These are phyloP conservation scores for Trichogramma pretiosum DNA, from an alignment of 1,140 invertebrate species.

Conservation along the genomic window DNA sequence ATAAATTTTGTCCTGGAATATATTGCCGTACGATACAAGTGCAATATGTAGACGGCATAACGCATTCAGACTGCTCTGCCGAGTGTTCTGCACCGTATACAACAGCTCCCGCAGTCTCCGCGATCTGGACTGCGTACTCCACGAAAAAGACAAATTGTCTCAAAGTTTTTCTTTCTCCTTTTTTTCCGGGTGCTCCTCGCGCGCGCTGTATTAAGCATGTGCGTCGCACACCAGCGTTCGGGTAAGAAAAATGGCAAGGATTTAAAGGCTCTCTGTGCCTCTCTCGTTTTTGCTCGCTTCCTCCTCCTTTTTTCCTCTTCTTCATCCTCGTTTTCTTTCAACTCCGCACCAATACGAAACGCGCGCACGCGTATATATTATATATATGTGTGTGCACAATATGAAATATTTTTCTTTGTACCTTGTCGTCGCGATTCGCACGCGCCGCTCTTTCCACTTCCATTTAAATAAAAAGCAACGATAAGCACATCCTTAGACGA, in stretches of 20 bases:
- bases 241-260: conserved; percentile 5
- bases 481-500: conserved; percentile 46
- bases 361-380: too few relatives aligned
- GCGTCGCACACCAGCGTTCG: neutral
- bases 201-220: neutral
- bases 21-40: too few relatives aligned
- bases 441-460: conserved; percentile 36
- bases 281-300: neutral
- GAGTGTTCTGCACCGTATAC: too few relatives aligned
- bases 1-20: too few relatives aligned
- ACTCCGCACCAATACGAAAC: too few relatives aligned
- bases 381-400: too few relatives aligned
- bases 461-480: conserved; percentile 46
- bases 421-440: conserved; percentile 7
- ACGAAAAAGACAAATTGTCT: conserved; percentile 18
- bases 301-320: neutral
- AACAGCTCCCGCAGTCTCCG: too few relatives aligned
- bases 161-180: neutral
- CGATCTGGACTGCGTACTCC: too few relatives aligned
- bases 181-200: neutral
- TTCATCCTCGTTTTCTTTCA: too few relatives aligned
- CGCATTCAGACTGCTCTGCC: too few relatives aligned
- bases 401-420: too few relatives aligned
- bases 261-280: neutral
- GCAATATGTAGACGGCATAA: too few relatives aligned